Conservation (phyloP, 2,113 vertebrate genomes). For the Tylochromis polylepis region DNA sequence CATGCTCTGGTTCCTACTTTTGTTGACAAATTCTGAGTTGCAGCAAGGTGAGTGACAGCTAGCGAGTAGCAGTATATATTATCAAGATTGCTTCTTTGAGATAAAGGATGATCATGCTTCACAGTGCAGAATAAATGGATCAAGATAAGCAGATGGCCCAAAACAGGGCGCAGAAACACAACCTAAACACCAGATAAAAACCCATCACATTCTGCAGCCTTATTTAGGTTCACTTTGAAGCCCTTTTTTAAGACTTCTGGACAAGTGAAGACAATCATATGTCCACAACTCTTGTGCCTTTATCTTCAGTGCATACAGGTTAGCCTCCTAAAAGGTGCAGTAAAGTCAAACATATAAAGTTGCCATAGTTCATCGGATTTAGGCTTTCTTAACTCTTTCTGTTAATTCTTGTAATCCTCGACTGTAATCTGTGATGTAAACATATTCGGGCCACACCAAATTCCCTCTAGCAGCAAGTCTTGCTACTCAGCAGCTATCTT, state of each 20-base stretch:
- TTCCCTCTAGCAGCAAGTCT: not conserved
- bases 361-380: not conserved
- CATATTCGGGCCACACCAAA: not conserved
- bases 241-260: not conserved
- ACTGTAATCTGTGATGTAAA: not conserved
- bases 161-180: not conserved
- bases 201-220: not conserved
- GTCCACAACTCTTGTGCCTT: not conserved
- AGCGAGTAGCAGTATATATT: not conserved
- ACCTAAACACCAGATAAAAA: not conserved
- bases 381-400: not conserved
- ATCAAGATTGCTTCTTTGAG: not conserved
- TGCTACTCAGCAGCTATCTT: not conserved
- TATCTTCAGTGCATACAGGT: not conserved
- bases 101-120: not conserved
- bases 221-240: not conserved
- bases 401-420: not conserved
- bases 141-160: not conserved
- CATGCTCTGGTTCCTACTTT: not conserved
- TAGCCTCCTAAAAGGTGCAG: not conserved
- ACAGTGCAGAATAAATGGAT: not conserved
- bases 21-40: not conserved
- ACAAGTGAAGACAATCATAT: not conserved
- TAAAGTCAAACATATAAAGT: not conserved
- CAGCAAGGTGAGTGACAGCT: conserved; percentile 3